Evolutionary conservation across 1,140 invertebrate genomes (phyloP).

Genomic region (Danaus plexippus): DNA sequence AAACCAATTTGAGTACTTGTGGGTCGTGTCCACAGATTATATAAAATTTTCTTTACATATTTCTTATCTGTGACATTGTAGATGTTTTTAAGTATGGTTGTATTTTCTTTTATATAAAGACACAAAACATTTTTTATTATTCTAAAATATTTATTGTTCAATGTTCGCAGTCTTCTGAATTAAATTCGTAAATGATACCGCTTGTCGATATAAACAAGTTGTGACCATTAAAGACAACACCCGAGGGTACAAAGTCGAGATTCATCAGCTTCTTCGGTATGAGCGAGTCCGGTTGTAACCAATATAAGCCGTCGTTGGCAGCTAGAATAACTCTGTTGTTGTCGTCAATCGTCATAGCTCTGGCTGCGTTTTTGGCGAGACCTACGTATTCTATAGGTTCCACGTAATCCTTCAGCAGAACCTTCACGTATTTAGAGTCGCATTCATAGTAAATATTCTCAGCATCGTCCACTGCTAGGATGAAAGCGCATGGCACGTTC

Average conservation of each 20-base stretch:
- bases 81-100: too few species aligned
- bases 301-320: conserved; percentile 58
- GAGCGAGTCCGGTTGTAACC: conserved; percentile 41
- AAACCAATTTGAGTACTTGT: too few species aligned
- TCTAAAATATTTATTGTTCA: too few species aligned
- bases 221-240: conserved; percentile 38
- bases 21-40: too few species aligned
- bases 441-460: conserved; percentile 62
- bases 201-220: conserved; percentile 45
- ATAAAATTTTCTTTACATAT: too few species aligned
- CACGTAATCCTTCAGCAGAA: conserved; percentile 53
- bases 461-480: conserved; percentile 47
- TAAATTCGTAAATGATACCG: conserved; percentile 53
- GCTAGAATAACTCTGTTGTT: conserved; percentile 45
- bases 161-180: conserved; percentile 24
- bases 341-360: conserved; percentile 44
- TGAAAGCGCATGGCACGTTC: conserved; percentile 50
- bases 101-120: too few species aligned
- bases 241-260: conserved; percentile 52
- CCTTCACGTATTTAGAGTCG: conserved; percentile 59
- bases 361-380: conserved; percentile 48
- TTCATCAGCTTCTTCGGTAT: conserved; percentile 60
- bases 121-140: too few species aligned
- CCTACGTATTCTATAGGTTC: conserved; percentile 61
- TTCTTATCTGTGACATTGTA: too few species aligned